phyloP scores from a whole-genome alignment of 2,113 vertebrate genomes.

The Pangasianodon hypophthalmus region DNA sequence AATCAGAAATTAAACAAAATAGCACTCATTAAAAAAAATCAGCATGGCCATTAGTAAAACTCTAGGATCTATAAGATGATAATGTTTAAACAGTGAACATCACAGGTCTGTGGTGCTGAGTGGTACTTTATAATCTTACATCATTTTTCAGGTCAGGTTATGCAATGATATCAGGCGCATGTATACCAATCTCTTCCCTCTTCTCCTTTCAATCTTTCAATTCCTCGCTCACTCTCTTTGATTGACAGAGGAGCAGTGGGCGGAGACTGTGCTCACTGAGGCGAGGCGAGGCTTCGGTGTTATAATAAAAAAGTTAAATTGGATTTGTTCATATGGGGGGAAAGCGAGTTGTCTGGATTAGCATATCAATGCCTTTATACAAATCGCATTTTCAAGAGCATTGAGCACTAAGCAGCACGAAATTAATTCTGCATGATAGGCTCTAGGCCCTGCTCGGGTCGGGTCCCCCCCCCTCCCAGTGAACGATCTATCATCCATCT shows the following conservation, averaged over 20 bases:
- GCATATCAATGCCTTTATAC: conserved; percentile 82
- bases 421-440: conserved; percentile 80
- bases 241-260: conserved; percentile 67
- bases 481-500: conserved; percentile 12
- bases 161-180: background rate
- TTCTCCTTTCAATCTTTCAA: background rate
- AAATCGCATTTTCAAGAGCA: conserved; percentile 82
- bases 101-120: background rate
- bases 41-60: background rate
- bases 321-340: conserved; percentile 80
- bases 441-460: conserved; percentile 64
- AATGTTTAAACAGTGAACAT: background rate
- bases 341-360: conserved; percentile 79
- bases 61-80: background rate
- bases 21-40: too few species aligned
- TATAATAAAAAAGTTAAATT: conserved; percentile 82
- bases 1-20: conserved; percentile 2
- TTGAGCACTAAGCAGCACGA: conserved; percentile 77
- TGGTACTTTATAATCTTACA: too few species aligned
- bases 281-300: conserved; percentile 68
- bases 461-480: conserved; percentile 45
- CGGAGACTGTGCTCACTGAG: conserved; percentile 69
- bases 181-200: background rate
- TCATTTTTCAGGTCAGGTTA: background rate
- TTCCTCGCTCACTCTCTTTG: conserved; percentile 57